Conservation (phyloP, 2,797 vertebrate species). For the Poecilia wingei region DNA sequence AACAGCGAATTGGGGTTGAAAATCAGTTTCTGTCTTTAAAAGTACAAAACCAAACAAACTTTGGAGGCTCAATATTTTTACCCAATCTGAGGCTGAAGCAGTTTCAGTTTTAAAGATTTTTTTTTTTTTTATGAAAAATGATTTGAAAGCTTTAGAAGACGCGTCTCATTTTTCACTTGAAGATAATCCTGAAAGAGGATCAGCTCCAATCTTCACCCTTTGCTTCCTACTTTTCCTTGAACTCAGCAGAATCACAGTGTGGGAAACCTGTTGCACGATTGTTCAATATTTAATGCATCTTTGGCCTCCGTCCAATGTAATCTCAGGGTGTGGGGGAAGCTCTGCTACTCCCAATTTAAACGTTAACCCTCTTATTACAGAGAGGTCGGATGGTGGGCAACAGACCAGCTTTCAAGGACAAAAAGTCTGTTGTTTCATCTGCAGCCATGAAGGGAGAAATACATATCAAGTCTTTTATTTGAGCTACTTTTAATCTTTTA, state of each 20-base stretch:
- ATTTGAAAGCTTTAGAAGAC: neutral
- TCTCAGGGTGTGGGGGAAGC: constrained; percentile 46
- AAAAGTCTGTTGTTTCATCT: neutral
- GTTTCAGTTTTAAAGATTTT: neutral
- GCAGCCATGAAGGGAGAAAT: neutral
- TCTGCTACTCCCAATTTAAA: constrained; percentile 12
- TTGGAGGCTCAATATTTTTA: neutral
- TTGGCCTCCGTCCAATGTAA: constrained; percentile 58
- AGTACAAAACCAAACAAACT: neutral
- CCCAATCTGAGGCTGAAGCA: neutral
- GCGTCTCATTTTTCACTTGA: neutral
- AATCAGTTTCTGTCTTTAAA: neutral
- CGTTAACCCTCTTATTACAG: constrained; percentile 20
- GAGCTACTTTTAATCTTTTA: neutral
- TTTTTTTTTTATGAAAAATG: neutral
- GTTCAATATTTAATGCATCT: constrained; percentile 60
- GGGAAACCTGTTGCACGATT: constrained; percentile 30
- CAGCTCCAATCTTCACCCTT: constrained; percentile 3
- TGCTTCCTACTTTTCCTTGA: neutral
- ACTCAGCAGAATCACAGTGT: neutral
- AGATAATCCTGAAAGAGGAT: neutral
- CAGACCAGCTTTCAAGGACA: constrained; percentile 54
- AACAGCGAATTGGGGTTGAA: neutral
- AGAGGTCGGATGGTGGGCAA: constrained; percentile 40
- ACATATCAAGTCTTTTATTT: neutral